Conservation (phyloP, 2,888 invertebrate genomes). For the Hololepta plana region DNA sequence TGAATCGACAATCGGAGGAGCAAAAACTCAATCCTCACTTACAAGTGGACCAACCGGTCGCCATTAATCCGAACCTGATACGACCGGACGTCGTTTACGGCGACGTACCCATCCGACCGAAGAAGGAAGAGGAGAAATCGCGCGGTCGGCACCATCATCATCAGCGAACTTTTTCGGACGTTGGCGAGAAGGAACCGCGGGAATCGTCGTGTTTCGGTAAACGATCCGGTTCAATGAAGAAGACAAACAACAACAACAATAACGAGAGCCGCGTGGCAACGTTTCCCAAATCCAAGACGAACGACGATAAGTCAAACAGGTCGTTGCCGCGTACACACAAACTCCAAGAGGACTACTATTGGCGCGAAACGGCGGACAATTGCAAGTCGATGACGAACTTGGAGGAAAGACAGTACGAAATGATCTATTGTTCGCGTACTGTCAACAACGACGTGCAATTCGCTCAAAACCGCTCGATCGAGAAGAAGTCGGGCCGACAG, state of each 20-base stretch:
- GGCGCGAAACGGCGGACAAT: conserved; percentile 4
- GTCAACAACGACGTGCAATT: conserved; percentile 23
- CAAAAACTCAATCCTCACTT: conserved; percentile 29
- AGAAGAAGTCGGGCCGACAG: conserved; percentile 34
- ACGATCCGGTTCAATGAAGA: conserved; percentile 21
- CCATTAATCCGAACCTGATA: conserved; percentile 21
- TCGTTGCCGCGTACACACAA: no score
- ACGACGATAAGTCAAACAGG: no score
- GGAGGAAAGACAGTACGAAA: conserved; percentile 21
- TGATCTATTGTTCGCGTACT: conserved; percentile 25
- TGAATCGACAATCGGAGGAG: conserved; percentile 62
- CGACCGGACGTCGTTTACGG: conserved; percentile 39
- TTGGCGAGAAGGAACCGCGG: conserved; percentile 9
- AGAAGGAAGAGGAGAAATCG: conserved; percentile 11
- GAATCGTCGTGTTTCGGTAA: conserved; percentile 25
- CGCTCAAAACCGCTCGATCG: conserved; percentile 21
- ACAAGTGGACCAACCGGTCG: conserved; percentile 15
- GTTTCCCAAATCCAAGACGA: conserved; percentile 6
- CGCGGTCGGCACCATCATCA: conserved; percentile 8
- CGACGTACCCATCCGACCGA: conserved; percentile 22
- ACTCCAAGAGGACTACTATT: conserved; percentile 13
- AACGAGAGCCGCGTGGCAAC: neutral
- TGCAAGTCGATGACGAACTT: conserved; percentile 11
- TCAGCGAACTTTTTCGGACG: conserved; percentile 16
- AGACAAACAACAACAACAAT: neutral